Conservation (phyloP, 2,888 invertebrate species). For the Myopa tessellatipennis region DNA sequence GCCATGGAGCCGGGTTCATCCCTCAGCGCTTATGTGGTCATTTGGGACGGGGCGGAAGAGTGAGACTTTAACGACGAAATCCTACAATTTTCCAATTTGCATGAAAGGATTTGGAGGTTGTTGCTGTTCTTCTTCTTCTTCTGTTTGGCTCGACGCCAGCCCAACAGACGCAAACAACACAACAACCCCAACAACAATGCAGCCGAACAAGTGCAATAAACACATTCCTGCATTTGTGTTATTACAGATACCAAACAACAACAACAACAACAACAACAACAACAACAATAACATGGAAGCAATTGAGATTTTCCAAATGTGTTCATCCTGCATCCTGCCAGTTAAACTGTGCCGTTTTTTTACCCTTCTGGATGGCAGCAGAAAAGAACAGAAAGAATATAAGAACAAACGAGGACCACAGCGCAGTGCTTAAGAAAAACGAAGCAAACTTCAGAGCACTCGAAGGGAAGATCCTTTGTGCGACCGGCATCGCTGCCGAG, state of each 20-base stretch:
- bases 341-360: slow-evolving; percentile 2
- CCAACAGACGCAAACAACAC: slow-evolving; percentile 31
- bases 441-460: slow-evolving; percentile 19
- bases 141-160: slow-evolving; percentile 38
- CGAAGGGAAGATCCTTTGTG: slow-evolving; percentile 33
- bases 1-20: not conserved
- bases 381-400: not conserved
- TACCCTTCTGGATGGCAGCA: not conserved
- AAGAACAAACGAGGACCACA: slow-evolving; percentile 5
- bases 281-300: slow-evolving; percentile 44
- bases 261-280: slow-evolving; percentile 43
- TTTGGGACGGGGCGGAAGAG: not conserved
- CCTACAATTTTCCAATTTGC: slow-evolving; percentile 31
- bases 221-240: slow-evolving; percentile 46
- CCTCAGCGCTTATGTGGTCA: slow-evolving; percentile 10
- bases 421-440: slow-evolving; percentile 26
- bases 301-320: slow-evolving; percentile 39
- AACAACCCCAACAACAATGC: slow-evolving; percentile 41
- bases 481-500: not conserved
- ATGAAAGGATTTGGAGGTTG: slow-evolving; percentile 33
- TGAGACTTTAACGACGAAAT: slow-evolving; percentile 23
- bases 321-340: slow-evolving; percentile 26
- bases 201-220: slow-evolving; percentile 49
- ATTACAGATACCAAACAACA: slow-evolving; percentile 40
- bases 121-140: slow-evolving; percentile 49